phyloP scores from a whole-genome alignment of 2,888 invertebrate species.

The Erebia ligea region DNA sequence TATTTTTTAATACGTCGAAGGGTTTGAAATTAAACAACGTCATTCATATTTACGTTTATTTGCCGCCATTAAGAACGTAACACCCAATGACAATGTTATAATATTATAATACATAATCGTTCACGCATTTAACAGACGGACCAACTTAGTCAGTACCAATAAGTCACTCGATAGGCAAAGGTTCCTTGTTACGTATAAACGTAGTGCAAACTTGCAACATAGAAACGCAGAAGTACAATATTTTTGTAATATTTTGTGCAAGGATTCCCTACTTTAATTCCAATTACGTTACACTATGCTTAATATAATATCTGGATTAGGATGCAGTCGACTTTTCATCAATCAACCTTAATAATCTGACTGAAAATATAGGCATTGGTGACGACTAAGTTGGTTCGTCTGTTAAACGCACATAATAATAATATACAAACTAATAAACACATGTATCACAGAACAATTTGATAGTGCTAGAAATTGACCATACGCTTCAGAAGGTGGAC shows the following conservation, averaged over 20 bases:
- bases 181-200: no score
- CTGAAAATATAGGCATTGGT: not conserved
- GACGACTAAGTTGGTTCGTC: not conserved
- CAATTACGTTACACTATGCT: no score
- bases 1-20: not conserved
- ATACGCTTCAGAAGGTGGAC: slow-evolving; percentile 70
- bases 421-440: slow-evolving; percentile 66
- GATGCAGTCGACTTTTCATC: no score
- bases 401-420: slow-evolving; percentile 25
- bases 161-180: no score
- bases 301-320: no score
- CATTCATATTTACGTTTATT: slow-evolving; percentile 68
- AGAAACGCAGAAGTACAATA: no score
- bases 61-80: slow-evolving; percentile 72
- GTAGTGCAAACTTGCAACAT: no score
- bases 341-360: no score
- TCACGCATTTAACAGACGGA: slow-evolving; percentile 33
- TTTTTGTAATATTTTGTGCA: no score
- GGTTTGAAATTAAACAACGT: slow-evolving; percentile 33
- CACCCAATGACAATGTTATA: slow-evolving; percentile 70
- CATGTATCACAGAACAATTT: slow-evolving; percentile 81
- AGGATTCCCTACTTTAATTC: no score
- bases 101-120: slow-evolving; percentile 47
- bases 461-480: slow-evolving; percentile 81
- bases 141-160: not conserved